Percentiles rank a stretch among this genome's conserved stretches.
These are phyloP conservation scores for Rattus norvegicus DNA, from an alignment of 2,113 vertebrate species.

Conservation along the genomic window DNA sequence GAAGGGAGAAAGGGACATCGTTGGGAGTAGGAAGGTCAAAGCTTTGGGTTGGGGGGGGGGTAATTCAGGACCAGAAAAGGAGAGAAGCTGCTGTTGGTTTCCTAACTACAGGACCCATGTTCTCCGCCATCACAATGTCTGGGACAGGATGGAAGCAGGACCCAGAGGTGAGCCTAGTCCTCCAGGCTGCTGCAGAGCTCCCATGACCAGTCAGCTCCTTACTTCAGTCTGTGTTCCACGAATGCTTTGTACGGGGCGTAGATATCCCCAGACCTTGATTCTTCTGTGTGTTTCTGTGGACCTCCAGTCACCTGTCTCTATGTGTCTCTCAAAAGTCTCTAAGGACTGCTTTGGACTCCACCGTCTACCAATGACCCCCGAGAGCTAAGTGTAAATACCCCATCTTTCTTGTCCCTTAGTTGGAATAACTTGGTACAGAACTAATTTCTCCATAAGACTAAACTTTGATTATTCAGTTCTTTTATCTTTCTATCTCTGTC, in stretches of 20 bases:
- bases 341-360: not conserved
- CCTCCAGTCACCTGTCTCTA: not conserved
- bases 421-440: not conserved
- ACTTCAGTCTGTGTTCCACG: not conserved
- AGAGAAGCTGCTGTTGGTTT: not conserved
- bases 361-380: not conserved
- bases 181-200: not conserved
- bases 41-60: not conserved
- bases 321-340: not conserved
- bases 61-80: not conserved
- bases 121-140: not conserved
- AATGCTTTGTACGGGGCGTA: not conserved
- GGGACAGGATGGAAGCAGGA: not conserved
- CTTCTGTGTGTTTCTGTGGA: not conserved
- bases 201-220: not conserved
- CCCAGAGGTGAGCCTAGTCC: not conserved
- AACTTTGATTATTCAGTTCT: not conserved
- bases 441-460: not conserved
- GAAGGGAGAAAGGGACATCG: not conserved
- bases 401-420: not conserved
- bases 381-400: not conserved
- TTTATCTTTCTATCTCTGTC: not conserved
- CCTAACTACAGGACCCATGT: not conserved
- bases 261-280: rapidly evolving
- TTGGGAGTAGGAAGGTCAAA: not conserved